Conservation (phyloP, 2,113 vertebrate species). For the Ageneiosus marmoratus region DNA sequence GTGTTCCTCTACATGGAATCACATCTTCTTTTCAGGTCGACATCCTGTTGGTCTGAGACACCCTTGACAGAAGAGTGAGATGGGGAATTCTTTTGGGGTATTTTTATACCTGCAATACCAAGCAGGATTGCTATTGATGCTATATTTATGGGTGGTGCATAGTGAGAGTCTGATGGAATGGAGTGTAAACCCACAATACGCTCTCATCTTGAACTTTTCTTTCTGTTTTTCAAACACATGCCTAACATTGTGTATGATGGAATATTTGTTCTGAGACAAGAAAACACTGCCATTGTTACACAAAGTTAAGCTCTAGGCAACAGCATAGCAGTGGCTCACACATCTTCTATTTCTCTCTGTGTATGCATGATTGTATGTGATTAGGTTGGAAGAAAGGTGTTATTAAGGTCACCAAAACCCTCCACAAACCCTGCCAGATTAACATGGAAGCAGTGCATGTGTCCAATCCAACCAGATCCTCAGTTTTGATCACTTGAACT, state of each 20-base stretch:
- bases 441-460: slow-evolving; percentile 8
- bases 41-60: slow-evolving; percentile 63
- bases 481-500: slow-evolving; percentile 27
- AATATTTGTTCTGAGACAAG: not conserved
- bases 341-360: not conserved
- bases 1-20: not conserved
- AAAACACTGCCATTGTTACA: not conserved
- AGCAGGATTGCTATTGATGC: slow-evolving; percentile 65
- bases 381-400: not conserved
- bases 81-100: slow-evolving; percentile 53
- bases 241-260: not conserved
- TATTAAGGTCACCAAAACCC: slow-evolving; percentile 19
- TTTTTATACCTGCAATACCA: slow-evolving; percentile 60
- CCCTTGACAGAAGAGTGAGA: slow-evolving; percentile 58
- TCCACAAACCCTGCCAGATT: slow-evolving; percentile 16
- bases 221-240: slow-evolving; percentile 40
- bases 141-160: slow-evolving; percentile 67
- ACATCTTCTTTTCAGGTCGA: slow-evolving; percentile 60
- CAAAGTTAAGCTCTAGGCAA: slow-evolving; percentile 9
- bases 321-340: not conserved
- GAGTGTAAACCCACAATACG: slow-evolving; percentile 36
- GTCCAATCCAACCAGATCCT: slow-evolving; percentile 27
- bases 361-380: slow-evolving; percentile 10
- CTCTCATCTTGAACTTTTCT: slow-evolving; percentile 4
- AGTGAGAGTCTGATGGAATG: slow-evolving; percentile 56